These are phyloP conservation scores for Phainopepla nitens DNA, from an alignment of 2,113 vertebrate genomes.

Conservation along the genomic window DNA sequence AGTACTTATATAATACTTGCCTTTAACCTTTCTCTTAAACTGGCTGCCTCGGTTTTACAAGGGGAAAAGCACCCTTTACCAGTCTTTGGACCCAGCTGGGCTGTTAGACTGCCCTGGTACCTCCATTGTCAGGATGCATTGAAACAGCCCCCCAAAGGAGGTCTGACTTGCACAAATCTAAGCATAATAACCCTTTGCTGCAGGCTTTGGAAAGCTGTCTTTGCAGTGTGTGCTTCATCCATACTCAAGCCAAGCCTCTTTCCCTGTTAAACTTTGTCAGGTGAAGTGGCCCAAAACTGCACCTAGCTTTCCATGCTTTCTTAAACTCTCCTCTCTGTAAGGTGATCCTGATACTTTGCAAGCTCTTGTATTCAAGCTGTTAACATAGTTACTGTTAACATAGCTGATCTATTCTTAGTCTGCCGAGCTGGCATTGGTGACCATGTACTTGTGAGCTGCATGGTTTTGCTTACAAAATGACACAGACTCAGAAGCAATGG, in stretches of 20 bases:
- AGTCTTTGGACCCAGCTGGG: background rate
- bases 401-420: background rate
- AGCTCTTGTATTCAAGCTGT: background rate
- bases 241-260: background rate
- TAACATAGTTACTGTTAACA: too few relatives aligned
- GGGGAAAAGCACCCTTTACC: background rate
- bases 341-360: background rate
- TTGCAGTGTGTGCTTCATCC: background rate
- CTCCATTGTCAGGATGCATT: background rate
- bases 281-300: background rate
- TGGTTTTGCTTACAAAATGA: background rate
- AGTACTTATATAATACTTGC: background rate
- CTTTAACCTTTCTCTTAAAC: background rate
- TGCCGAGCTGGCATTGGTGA: background rate
- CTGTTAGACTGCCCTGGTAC: background rate
- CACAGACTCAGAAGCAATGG: background rate
- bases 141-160: background rate
- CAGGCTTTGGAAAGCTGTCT: background rate
- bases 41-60: background rate
- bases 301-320: background rate
- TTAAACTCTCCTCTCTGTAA: background rate
- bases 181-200: background rate
- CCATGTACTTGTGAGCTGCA: background rate
- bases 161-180: background rate
- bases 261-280: background rate